These are phyloP conservation scores for Prietella phreatophila DNA, from an alignment of 2,113 vertebrate genomes.

Conservation along the genomic window DNA sequence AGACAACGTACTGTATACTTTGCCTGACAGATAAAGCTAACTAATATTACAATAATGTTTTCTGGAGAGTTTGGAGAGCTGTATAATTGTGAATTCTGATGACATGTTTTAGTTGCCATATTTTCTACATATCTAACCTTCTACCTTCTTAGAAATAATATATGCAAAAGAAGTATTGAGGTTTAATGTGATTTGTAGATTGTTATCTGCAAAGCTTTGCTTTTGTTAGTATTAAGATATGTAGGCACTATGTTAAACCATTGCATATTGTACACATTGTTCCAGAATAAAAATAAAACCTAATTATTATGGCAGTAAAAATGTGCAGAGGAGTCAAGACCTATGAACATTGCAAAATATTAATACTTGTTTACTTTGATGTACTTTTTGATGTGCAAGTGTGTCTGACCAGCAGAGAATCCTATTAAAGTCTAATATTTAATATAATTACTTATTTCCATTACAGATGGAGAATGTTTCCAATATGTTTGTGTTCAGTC, in stretches of 20 bases:
- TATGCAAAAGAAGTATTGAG: neutral
- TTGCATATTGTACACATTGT: neutral
- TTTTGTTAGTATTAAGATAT: neutral
- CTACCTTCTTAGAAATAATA: neutral
- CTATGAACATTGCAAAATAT: neutral
- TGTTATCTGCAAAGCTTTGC: neutral
- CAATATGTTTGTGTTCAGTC: constrained; percentile 33
- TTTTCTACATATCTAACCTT: neutral
- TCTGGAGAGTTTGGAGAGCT: neutral
- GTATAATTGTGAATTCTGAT: neutral
- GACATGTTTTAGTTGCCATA: neutral
- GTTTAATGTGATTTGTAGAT: neutral
- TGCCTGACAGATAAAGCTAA: neutral
- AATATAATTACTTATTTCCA: neutral
- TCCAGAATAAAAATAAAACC: neutral
- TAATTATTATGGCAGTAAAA: neutral
- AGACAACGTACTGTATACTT: neutral
- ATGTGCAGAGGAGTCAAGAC: neutral
- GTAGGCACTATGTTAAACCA: neutral
- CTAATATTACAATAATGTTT: neutral
- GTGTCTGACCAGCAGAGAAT: neutral
- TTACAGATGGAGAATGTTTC: constrained; percentile 46
- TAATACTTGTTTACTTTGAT: neutral
- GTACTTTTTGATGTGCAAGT: neutral
- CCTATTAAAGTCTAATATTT: neutral